Evolutionary conservation across 2,797 vertebrate species (phyloP).

Genomic region (Coendou prehensilis): DNA sequence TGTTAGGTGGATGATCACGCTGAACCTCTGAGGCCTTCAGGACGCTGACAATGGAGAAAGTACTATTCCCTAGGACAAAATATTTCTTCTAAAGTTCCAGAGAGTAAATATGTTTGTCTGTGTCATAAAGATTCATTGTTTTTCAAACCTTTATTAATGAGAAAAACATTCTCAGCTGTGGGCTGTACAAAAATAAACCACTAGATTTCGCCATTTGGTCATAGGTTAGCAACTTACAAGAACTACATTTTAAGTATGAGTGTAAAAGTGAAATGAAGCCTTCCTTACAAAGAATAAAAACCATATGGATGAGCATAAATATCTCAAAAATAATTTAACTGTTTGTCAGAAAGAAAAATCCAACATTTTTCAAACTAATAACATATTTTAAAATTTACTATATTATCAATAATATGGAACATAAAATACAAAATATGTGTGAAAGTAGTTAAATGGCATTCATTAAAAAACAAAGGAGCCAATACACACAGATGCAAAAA

Average conservation of each 20-base stretch:
- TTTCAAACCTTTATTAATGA: not conserved
- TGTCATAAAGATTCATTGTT: not conserved
- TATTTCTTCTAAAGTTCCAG: not conserved
- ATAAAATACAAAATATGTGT: not conserved
- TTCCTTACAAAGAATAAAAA: slow-evolving; percentile 14
- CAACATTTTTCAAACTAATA: not conserved
- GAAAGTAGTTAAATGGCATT: not conserved
- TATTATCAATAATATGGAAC: not conserved
- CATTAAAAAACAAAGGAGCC: not conserved
- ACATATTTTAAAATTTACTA: slow-evolving; percentile 15
- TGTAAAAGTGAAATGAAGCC: not conserved
- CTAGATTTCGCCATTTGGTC: not conserved
- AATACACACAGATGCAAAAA: slow-evolving; percentile 57
- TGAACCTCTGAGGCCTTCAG: not conserved
- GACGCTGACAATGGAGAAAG: not conserved
- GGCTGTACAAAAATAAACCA: not conserved
- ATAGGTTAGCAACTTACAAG: not conserved
- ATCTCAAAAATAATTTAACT: not conserved
- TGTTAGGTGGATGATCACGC: not conserved
- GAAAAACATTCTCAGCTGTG: not conserved
- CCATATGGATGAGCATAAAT: not conserved
- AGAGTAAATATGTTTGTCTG: not conserved
- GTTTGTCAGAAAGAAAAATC: not conserved
- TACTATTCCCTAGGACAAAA: not conserved
- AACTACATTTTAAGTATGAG: not conserved